Base-by-base conservation (phyloP, 2,797 vertebrate species). In the Acanthopagrus latus region DNA sequence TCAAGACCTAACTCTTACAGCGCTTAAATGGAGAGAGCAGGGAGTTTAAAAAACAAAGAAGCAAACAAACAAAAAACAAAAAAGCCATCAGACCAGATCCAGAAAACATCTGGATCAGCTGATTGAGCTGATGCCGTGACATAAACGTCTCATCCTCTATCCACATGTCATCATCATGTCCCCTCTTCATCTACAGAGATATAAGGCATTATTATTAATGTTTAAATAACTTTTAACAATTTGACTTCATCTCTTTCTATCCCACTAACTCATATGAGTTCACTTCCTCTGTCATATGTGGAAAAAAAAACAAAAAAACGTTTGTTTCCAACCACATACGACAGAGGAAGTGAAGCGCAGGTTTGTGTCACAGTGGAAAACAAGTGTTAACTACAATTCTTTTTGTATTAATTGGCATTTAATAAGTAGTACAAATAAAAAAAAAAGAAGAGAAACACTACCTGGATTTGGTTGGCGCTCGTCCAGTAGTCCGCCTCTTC, bases 401-500 rank as follows among this genome's bases (percentile, higher is more conserved):
- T 38, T 38, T 38, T 38, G 38, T 38, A 38, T 38, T 38, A 47
- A 21, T 4, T 16, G 17, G 3, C 17, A 64, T 60, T 41, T 55
- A 9, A 8, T 38, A 38, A 38, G 33, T 38, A 7, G 8, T 38
- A 38, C 0, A 8, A 38, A 8, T 38, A 38, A 7, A 33, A 33
- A 33, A 33, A 7, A 8, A 38, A 6, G n/a, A 8, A 6, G 25
- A 8, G 8, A 13, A 38, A 38, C 38, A 9, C 0, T 78, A 98
- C 98, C 96, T 97, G 97, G 16, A 90, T 91, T 60, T 93, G 95
- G 41, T 95, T 95, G 4, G 86, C 88, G 81, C 93, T 96, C 0
- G 95, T 92, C 97, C 97, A 99, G 84, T 97, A 96, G 88, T 95
- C 96, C 17, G 95, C 89, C 58, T 96, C 97, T 80, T 97, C 96